These are phyloP conservation scores for Ellobius talpinus DNA, from an alignment of 2,113 vertebrate genomes.

Conservation along the genomic window DNA sequence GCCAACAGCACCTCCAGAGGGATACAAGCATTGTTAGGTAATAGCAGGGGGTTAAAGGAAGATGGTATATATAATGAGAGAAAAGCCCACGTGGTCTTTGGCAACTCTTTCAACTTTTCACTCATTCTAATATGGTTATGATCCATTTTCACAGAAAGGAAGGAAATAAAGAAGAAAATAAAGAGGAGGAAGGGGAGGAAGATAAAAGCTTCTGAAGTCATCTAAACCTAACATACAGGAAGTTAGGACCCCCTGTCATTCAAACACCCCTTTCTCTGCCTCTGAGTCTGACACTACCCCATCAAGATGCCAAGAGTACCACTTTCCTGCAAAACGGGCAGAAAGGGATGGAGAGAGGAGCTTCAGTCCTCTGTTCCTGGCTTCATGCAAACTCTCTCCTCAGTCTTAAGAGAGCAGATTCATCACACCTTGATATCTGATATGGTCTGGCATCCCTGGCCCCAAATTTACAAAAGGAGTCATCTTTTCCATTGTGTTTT, in stretches of 20 bases:
- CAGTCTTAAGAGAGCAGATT: neutral
- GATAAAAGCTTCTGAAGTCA: neutral
- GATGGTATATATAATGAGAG: neutral
- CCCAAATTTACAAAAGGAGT: neutral
- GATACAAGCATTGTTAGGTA: neutral
- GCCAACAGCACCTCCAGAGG: neutral
- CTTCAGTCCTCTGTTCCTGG: rapidly evolving
- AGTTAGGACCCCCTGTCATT: neutral
- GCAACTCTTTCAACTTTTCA: neutral
- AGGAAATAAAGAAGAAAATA: neutral
- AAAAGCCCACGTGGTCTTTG: neutral
- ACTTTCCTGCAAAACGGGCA: neutral
- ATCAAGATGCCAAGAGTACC: neutral
- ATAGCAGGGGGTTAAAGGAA: neutral
- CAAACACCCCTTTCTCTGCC: neutral
- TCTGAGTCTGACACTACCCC: neutral
- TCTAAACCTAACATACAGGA: neutral
- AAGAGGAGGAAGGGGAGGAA: neutral
- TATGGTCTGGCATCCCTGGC: neutral
- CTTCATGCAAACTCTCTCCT: neutral
- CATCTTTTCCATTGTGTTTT: neutral
- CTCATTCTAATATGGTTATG: neutral
- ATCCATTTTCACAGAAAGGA: neutral
- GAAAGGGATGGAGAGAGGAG: neutral
- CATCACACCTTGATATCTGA: neutral